Evolutionary conservation across 37 sponge, comb jelly and placozoan species (phyloP).

Genomic region (Tethya wilhelma): DNA sequence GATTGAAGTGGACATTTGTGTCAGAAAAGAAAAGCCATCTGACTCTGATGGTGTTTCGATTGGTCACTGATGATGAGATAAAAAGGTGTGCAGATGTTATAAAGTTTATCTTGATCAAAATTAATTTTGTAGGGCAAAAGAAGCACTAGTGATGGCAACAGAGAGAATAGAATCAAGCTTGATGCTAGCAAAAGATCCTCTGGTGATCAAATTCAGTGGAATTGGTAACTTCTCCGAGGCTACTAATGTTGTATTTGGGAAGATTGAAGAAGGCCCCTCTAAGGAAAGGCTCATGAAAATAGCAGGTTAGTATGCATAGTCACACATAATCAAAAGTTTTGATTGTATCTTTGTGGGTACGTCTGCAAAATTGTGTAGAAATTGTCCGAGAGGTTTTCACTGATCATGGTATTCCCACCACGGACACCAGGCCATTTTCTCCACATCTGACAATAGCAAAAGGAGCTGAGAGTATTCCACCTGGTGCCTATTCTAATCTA

Average conservation of each 20-base stretch:
- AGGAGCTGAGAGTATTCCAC: not conserved
- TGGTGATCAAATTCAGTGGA: conserved; percentile 10
- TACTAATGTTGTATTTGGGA: conserved; percentile 29
- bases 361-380: not conserved
- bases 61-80: conserved; percentile 25
- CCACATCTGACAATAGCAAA: conserved; percentile 54
- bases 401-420: not conserved
- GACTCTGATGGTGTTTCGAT: conserved; percentile 51
- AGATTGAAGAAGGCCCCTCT: not conserved
- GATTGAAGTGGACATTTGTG: conserved; percentile 8
- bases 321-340: too few species aligned
- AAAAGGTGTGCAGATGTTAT: conserved; percentile 1
- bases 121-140: conserved; percentile 2
- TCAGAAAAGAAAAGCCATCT: conserved; percentile 53
- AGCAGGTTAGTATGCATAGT: not conserved
- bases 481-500: not conserved
- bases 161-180: not conserved
- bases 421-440: conserved; percentile 23
- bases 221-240: not conserved
- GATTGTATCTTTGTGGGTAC: too few species aligned
- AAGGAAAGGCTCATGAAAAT: conserved; percentile 4
- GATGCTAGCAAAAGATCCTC: not conserved
- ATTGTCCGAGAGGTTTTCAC: not conserved
- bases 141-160: conserved; percentile 17
- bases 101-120: not conserved